Conservation (phyloP, 2,888 invertebrate genomes). For the Dugesia japonica region DNA sequence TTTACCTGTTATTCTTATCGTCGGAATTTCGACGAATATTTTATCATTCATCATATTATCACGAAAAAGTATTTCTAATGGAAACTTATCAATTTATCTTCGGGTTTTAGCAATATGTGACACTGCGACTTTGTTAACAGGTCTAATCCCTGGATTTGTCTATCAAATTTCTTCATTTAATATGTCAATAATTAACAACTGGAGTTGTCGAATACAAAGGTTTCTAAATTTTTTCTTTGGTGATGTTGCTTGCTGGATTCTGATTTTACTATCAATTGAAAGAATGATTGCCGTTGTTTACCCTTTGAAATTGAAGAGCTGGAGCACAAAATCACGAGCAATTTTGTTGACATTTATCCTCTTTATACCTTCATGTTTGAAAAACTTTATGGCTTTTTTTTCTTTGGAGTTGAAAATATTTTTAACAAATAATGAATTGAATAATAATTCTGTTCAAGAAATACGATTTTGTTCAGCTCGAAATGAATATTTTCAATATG, state of each 20-base stretch:
- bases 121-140: not conserved
- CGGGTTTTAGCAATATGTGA: slow-evolving; percentile 22
- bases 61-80: not conserved
- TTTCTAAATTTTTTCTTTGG: slow-evolving; percentile 9
- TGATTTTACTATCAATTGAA: slow-evolving; percentile 1
- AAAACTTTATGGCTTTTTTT: slow-evolving; percentile 17
- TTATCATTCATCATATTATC: not conserved
- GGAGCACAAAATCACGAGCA: not conserved
- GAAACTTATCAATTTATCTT: slow-evolving; percentile 16
- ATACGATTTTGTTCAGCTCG: not conserved
- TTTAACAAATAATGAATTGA: not conserved
- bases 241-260: slow-evolving; percentile 22
- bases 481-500: not conserved
- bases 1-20: not conserved
- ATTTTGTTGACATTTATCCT: not conserved
- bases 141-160: slow-evolving; percentile 10
- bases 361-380: not conserved
- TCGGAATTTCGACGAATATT: not conserved
- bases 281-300: slow-evolving; percentile 20
- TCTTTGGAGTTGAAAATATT: not conserved
- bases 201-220: slow-evolving; percentile 6
- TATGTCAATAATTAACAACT: not conserved
- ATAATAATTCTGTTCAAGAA: not conserved
- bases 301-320: not conserved
- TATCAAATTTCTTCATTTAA: not conserved